A percentile compares a stretch with the other conserved stretches of the same genome.
Conservation (phyloP, 2,797 vertebrate species). For the Synaphobranchus kaupii region DNA sequence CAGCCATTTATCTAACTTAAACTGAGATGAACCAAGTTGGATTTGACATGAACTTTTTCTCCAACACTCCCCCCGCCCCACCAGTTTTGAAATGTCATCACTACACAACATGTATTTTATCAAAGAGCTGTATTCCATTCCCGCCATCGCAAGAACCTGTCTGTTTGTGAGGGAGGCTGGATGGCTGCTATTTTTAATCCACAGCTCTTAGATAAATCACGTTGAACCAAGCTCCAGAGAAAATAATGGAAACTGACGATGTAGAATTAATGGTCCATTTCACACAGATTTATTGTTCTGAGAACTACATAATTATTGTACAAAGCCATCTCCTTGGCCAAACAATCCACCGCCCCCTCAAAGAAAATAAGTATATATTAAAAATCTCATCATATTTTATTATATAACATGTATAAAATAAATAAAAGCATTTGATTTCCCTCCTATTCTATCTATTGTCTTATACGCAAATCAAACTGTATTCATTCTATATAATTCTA, state of each 20-base stretch:
- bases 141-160: background rate
- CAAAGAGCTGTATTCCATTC: background rate
- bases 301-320: conserved; percentile 14
- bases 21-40: background rate
- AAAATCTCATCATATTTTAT: background rate
- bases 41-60: background rate
- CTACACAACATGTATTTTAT: background rate
- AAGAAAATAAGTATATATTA: background rate
- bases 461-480: too few relatives aligned
- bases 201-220: conserved; percentile 21
- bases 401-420: background rate
- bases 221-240: background rate
- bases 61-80: background rate
- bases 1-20: background rate
- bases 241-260: conserved; percentile 27
- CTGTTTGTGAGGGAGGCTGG: background rate
- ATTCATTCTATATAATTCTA: background rate
- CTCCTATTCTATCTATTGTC: too few relatives aligned
- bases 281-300: conserved; percentile 15
- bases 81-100: background rate
- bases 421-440: too few relatives aligned
- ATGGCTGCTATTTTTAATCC: conserved; percentile 25
- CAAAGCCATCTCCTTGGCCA: conserved; percentile 2
- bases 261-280: conserved; percentile 23
- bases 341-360: background rate